Evolutionary conservation across 2,797 vertebrate species (phyloP).

Genomic region (Gymnopithys bicolor): DNA sequence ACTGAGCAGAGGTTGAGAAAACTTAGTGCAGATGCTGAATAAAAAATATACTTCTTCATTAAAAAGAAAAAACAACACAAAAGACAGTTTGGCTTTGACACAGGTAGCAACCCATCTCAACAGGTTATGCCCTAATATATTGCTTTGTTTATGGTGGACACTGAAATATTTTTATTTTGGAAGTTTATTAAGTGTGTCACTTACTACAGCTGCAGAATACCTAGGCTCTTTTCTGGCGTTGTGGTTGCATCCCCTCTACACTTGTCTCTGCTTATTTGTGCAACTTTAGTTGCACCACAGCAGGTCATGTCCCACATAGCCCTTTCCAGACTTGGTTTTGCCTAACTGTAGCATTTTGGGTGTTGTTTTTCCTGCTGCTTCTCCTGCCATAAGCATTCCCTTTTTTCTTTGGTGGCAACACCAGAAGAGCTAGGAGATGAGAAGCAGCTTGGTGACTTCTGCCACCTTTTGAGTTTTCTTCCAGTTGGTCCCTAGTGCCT

Average conservation of each 20-base stretch:
- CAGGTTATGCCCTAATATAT: not conserved
- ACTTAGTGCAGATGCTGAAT: not conserved
- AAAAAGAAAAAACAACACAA: not conserved
- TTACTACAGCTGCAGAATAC: not conserved
- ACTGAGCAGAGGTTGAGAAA: not conserved
- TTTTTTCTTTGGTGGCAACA: not conserved
- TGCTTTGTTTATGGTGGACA: not conserved
- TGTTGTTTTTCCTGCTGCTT: not conserved
- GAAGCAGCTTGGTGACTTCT: not conserved
- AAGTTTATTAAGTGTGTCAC: too few relatives aligned
- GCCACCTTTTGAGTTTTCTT: not conserved
- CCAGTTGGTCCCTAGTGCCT: not conserved
- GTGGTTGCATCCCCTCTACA: not conserved
- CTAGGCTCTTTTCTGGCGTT: not conserved
- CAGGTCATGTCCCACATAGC: not conserved
- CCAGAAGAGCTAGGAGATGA: too few relatives aligned
- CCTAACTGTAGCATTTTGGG: fast-evolving
- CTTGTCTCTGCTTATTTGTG: too few relatives aligned
- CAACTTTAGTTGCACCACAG: not conserved
- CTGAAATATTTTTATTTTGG: not conserved
- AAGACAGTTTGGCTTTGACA: not conserved
- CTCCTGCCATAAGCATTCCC: not conserved
- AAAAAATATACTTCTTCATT: not conserved
- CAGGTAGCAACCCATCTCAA: not conserved
- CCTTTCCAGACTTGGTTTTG: not conserved